Evolutionary conservation across 2,888 invertebrate species (phyloP).

Genomic region (Oligia fasciuncula): DNA sequence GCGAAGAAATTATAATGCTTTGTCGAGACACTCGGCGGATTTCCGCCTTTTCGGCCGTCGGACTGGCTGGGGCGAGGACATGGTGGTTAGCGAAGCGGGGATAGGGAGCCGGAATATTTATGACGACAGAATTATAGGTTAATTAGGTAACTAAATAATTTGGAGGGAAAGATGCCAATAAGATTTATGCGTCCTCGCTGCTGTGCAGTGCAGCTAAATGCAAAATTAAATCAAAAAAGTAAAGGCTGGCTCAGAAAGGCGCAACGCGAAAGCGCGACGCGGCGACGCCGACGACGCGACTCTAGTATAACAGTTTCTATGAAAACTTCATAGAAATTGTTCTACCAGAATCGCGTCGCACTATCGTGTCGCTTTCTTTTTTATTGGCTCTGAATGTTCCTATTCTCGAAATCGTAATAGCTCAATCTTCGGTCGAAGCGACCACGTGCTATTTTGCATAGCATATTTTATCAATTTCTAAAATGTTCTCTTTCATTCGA

Average conservation of each 20-base stretch:
- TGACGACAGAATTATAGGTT: neutral
- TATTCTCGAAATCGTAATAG: neutral
- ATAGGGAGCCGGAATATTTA: neutral
- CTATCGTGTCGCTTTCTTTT: neutral
- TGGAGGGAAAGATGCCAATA: neutral
- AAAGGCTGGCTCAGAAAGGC: neutral
- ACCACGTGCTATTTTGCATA: neutral
- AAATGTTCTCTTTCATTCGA: neutral
- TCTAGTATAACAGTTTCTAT: neutral
- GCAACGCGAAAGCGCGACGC: neutral
- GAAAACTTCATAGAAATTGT: neutral
- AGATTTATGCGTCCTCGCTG: neutral
- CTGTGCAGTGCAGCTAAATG: neutral
- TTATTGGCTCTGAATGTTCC: neutral
- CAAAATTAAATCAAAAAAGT: too few species aligned
- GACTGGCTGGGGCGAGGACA: constrained; percentile 13
- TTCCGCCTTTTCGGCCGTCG: constrained; percentile 49
- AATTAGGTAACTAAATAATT: neutral
- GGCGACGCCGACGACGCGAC: too few species aligned
- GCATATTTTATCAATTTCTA: neutral
- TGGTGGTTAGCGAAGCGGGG: constrained; percentile 26
- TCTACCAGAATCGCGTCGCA: neutral
- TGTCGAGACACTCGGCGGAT: constrained; percentile 58
- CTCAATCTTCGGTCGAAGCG: neutral
- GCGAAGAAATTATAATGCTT: constrained; percentile 54